Conservation (phyloP, 2,797 vertebrate species). For the Chloroceryle amazona region DNA sequence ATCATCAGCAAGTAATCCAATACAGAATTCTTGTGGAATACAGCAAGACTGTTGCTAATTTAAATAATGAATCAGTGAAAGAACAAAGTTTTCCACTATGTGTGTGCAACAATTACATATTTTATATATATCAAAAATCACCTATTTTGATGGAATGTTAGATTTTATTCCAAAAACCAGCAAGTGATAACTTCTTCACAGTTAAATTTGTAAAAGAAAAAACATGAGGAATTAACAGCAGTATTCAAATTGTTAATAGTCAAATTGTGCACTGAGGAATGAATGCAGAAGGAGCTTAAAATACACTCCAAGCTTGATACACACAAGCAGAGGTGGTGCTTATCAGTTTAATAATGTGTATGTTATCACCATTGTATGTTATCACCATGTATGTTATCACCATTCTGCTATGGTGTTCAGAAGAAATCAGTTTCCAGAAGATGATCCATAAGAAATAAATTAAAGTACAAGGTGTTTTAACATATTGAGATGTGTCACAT, state of each 20-base stretch:
- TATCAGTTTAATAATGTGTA: no score
- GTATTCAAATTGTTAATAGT: background rate
- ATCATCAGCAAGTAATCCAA: background rate
- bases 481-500: background rate
- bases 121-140: background rate
- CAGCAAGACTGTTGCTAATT: background rate
- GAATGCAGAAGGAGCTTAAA: background rate
- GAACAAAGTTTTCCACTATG: background rate
- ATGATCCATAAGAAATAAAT: background rate
- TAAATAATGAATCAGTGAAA: background rate
- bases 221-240: background rate
- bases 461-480: background rate
- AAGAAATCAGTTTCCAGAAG: background rate
- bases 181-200: background rate
- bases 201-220: background rate
- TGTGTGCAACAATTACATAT: background rate
- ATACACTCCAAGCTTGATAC: background rate
- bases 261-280: background rate
- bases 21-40: background rate
- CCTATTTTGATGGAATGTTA: background rate
- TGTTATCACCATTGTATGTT: no score
- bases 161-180: background rate
- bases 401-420: background rate
- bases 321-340: background rate
- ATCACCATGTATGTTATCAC: no score